phyloP scores from a whole-genome alignment of 1,140 invertebrate species.

The Polypedilum pembai region DNA sequence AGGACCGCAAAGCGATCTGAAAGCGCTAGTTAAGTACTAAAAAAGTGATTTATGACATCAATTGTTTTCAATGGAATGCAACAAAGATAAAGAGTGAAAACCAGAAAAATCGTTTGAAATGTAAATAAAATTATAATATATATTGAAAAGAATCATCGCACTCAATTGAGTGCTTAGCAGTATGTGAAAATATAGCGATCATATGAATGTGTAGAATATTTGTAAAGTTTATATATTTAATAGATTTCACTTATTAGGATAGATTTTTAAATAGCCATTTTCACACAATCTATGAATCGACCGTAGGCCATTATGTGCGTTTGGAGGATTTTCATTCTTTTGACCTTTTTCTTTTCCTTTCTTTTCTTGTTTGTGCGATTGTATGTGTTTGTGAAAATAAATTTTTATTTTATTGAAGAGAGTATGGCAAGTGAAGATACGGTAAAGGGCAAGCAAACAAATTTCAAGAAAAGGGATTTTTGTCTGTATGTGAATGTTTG shows the following conservation, averaged over 20 bases:
- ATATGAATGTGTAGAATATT: too few species aligned
- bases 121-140: neutral
- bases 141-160: neutral
- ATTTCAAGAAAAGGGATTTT: neutral
- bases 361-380: neutral
- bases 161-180: neutral
- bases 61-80: neutral
- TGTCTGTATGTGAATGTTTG: too few species aligned
- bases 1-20: too few species aligned
- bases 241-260: neutral
- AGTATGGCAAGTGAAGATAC: neutral
- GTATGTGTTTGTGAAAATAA: neutral
- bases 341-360: slow-evolving; percentile 9
- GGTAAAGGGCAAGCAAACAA: slow-evolving; percentile 1
- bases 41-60: neutral
- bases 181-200: too few species aligned
- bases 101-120: too few species aligned
- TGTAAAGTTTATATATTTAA: neutral
- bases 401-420: neutral
- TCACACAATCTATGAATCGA: slow-evolving; percentile 23
- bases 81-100: too few species aligned
- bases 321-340: slow-evolving; percentile 1
- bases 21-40: neutral
- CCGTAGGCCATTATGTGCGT: neutral
- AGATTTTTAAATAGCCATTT: slow-evolving; percentile 14